Conservation (phyloP, 2,888 invertebrate species). For the Odontomyia ornata region DNA sequence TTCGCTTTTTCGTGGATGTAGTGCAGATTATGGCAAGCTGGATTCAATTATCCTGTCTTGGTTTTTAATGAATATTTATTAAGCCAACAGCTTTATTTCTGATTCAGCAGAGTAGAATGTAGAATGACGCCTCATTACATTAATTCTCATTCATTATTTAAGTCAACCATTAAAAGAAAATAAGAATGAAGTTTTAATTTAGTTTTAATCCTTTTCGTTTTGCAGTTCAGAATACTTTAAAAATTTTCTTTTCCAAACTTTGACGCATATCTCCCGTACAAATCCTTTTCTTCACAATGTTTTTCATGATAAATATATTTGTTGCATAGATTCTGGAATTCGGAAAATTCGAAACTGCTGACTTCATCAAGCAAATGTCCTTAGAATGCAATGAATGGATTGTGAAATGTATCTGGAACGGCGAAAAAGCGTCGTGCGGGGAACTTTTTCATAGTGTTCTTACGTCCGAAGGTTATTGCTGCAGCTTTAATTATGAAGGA, state of each 20-base stretch:
- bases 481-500: conserved; percentile 46
- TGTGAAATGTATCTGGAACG: conserved; percentile 32
- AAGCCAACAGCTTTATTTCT: too few species aligned
- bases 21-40: background rate
- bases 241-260: too few species aligned
- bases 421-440: background rate
- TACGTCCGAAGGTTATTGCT: conserved; percentile 43
- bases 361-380: conserved; percentile 16
- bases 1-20: background rate
- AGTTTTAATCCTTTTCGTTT: too few species aligned
- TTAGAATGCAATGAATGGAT: conserved; percentile 22
- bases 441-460: conserved; percentile 23
- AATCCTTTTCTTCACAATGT: background rate
- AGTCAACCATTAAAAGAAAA: too few species aligned
- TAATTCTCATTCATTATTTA: too few species aligned
- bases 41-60: too few species aligned
- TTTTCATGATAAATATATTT: background rate
- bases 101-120: too few species aligned
- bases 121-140: too few species aligned
- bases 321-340: conserved; percentile 21
- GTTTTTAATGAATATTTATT: too few species aligned
- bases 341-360: background rate
- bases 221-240: too few species aligned
- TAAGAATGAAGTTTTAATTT: too few species aligned
- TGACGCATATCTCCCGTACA: background rate